Conservation (phyloP, 92 coral and sea anemone species). For the Epizoanthus ramosus region DNA sequence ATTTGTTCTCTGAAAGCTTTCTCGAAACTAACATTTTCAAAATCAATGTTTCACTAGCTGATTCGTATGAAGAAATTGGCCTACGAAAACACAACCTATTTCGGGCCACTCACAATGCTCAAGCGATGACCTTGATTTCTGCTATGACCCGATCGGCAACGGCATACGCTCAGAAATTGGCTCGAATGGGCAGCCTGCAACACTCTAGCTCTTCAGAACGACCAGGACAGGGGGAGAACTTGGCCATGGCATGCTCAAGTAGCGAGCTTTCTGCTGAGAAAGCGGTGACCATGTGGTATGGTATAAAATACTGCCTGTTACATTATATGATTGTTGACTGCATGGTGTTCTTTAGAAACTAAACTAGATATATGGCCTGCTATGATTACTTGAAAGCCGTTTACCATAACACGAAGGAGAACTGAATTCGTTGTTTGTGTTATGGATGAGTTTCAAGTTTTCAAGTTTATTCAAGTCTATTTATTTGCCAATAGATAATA, state of each 20-base stretch:
- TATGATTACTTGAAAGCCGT: too few relatives aligned
- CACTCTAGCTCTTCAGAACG: constrained; percentile 64
- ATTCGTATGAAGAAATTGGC: constrained; percentile 38
- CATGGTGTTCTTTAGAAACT: too few relatives aligned
- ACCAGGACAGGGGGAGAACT: constrained; percentile 77
- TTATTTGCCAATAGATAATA: too few relatives aligned
- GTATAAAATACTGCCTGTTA: too few relatives aligned
- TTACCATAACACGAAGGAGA: too few relatives aligned
- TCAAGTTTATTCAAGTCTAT: too few relatives aligned
- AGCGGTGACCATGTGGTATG: constrained; percentile 65
- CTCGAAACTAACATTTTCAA: too few relatives aligned
- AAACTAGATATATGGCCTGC: too few relatives aligned
- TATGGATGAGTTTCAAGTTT: too few relatives aligned
- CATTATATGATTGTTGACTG: too few relatives aligned
- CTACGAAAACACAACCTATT: constrained; percentile 74
- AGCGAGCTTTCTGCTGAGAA: constrained; percentile 53
- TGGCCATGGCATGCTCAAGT: constrained; percentile 78
- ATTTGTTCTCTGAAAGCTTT: too few relatives aligned
- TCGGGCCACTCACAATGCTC: constrained; percentile 74
- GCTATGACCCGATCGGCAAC: constrained; percentile 68
- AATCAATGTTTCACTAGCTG: neutral
- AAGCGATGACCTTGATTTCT: constrained; percentile 67
- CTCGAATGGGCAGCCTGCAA: constrained; percentile 56
- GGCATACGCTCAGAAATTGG: constrained; percentile 73
- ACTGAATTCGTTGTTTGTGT: too few relatives aligned